These are phyloP conservation scores for Pristionchus fissidentatus DNA, from an alignment of 2,888 invertebrate genomes.

Conservation along the genomic window DNA sequence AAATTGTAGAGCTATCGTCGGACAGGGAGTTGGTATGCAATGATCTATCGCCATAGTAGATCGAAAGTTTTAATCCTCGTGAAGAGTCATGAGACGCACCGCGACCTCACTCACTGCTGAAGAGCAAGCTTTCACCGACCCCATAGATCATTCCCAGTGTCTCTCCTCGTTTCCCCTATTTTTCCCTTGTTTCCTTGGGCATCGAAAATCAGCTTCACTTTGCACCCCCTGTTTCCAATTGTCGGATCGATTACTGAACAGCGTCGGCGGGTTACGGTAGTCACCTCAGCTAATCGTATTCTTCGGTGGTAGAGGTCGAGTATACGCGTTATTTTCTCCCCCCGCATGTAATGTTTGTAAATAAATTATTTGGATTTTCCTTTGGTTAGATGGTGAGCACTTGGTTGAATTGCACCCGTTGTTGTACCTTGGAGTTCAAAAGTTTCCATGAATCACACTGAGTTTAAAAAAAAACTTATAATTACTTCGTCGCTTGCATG, in stretches of 20 bases:
- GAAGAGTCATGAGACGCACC: no score
- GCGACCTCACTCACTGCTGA: not conserved
- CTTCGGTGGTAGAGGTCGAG: not conserved
- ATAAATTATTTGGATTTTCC: not conserved
- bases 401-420: not conserved
- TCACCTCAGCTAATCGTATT: not conserved
- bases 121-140: not conserved
- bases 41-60: not conserved
- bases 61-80: not conserved
- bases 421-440: no score
- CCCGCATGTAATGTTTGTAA: not conserved
- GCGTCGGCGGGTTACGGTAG: slow-evolving; percentile 8
- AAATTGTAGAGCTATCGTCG: no score
- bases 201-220: slow-evolving; percentile 2
- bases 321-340: not conserved
- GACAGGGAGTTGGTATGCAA: no score
- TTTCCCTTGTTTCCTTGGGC: not conserved
- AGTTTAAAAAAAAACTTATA: no score
- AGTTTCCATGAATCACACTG: no score
- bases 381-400: not conserved
- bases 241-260: not conserved
- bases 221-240: not conserved
- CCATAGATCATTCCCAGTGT: slow-evolving; percentile 7
- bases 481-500: no score
- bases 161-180: not conserved